These are phyloP conservation scores for Gymnoscopelus braueri DNA, from an alignment of 2,797 vertebrate genomes.

Conservation along the genomic window DNA sequence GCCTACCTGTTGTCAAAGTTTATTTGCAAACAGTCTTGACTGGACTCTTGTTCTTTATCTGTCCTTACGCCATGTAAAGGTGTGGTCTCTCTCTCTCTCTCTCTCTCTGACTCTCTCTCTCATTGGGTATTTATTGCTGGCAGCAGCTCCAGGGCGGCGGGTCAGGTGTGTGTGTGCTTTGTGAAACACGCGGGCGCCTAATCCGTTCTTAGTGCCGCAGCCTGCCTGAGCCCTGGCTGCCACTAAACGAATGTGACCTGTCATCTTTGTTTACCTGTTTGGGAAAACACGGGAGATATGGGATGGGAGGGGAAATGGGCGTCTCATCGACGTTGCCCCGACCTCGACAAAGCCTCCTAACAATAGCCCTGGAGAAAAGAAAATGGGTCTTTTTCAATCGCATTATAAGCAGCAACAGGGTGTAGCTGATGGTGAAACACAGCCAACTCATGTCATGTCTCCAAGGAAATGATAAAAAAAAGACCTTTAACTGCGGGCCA, in stretches of 20 bases:
- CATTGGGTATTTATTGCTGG: slow-evolving; percentile 10
- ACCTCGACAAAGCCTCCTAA: no score
- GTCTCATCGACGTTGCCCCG: not conserved
- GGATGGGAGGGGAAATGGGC: slow-evolving; percentile 1
- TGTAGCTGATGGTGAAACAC: no score
- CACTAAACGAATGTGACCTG: slow-evolving; percentile 45
- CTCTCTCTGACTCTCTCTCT: slow-evolving; percentile 20
- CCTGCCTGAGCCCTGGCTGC: slow-evolving; percentile 52
- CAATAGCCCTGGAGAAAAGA: no score
- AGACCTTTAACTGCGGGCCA: no score
- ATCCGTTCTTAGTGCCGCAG: slow-evolving; percentile 40
- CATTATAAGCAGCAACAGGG: no score
- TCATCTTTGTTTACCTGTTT: slow-evolving; percentile 65
- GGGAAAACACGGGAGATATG: slow-evolving; percentile 13
- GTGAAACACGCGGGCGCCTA: slow-evolving; percentile 37
- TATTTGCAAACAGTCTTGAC: not conserved
- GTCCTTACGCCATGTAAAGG: slow-evolving; percentile 62
- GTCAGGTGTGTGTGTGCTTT: no score
- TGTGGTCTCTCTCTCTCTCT: slow-evolving; percentile 49
- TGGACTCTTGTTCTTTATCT: slow-evolving; percentile 1
- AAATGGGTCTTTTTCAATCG: no score
- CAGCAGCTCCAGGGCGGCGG: no score
- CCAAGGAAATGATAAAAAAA: no score
- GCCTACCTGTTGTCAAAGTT: slow-evolving; percentile 58
- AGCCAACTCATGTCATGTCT: no score